A percentile compares a stretch with the other conserved stretches of the same genome.
phyloP scores from a whole-genome alignment of 1,140 invertebrate genomes.

The Heliconius hewitsoni region DNA sequence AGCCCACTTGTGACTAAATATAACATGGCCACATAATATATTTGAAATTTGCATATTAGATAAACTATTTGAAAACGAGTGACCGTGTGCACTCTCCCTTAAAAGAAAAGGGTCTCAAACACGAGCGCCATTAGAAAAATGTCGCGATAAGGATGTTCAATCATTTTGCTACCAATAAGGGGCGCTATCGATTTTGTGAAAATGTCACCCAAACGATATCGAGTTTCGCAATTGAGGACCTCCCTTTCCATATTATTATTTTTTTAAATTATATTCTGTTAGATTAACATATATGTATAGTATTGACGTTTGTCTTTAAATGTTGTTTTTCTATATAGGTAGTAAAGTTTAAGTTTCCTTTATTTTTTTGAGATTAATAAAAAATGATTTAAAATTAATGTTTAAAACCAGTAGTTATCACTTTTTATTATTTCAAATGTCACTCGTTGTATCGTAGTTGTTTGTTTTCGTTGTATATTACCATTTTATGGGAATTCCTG shows the following conservation, averaged over 20 bases:
- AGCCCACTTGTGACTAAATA: not conserved
- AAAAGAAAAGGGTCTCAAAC: conserved; percentile 75
- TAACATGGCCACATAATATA: not conserved
- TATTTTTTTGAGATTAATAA: no score
- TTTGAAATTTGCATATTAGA: not conserved
- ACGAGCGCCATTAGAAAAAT: conserved; percentile 79
- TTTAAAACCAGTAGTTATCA: no score
- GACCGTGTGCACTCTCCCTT: conserved; percentile 52
- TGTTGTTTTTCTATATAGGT: not conserved
- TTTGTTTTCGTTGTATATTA: no score
- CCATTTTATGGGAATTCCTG: no score
- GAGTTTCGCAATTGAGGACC: conserved; percentile 61
- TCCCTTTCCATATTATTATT: conserved; percentile 37
- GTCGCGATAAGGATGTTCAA: conserved; percentile 80
- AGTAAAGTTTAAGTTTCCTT: not conserved
- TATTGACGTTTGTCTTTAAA: not conserved
- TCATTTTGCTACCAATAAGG: conserved; percentile 80
- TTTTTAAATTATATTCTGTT: conserved; percentile 31
- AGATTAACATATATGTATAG: not conserved
- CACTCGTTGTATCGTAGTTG: no score
- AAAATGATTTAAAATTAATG: no score
- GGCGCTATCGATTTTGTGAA: conserved; percentile 77
- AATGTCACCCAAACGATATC: conserved; percentile 70
- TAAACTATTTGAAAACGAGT: not conserved
- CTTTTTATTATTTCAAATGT: no score